phyloP scores from a whole-genome alignment of 2,797 vertebrate genomes.

The Glossophaga mutica region DNA sequence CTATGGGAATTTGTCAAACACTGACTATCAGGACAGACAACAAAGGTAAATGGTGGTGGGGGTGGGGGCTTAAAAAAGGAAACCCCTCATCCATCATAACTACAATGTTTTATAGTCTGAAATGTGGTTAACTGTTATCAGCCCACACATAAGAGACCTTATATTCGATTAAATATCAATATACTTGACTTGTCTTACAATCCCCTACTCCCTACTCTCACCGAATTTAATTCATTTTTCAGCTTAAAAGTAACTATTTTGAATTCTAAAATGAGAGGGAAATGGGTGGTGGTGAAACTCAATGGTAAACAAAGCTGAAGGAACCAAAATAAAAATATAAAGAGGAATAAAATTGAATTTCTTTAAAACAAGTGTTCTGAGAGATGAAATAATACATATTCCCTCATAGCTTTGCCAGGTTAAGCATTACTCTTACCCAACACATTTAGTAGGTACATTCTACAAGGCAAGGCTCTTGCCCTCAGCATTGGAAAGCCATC shows the following conservation, averaged over 20 bases:
- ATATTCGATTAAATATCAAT: not conserved
- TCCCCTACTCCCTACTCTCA: not conserved
- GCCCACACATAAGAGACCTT: not conserved
- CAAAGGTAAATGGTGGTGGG: not conserved
- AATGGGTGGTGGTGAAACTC: not conserved
- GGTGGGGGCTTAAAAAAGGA: not conserved
- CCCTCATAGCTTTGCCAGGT: not conserved
- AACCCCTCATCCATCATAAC: not conserved
- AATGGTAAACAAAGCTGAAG: not conserved
- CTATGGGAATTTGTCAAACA: not conserved
- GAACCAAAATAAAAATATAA: not conserved
- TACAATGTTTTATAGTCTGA: not conserved
- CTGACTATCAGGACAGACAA: not conserved
- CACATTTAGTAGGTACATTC: not conserved
- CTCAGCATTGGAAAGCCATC: not conserved
- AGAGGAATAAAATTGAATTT: not conserved
- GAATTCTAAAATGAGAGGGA: constrained; percentile 10
- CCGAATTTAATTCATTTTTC: constrained; percentile 12
- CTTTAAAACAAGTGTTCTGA: not conserved
- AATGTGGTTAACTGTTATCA: not conserved
- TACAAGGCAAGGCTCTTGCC: not conserved
- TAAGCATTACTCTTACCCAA: not conserved
- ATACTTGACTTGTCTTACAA: not conserved
- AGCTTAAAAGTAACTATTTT: not conserved
- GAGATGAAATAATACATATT: not conserved